These are phyloP conservation scores for Nephrotoma appendiculata DNA, from an alignment of 2,888 invertebrate genomes.

Conservation along the genomic window DNA sequence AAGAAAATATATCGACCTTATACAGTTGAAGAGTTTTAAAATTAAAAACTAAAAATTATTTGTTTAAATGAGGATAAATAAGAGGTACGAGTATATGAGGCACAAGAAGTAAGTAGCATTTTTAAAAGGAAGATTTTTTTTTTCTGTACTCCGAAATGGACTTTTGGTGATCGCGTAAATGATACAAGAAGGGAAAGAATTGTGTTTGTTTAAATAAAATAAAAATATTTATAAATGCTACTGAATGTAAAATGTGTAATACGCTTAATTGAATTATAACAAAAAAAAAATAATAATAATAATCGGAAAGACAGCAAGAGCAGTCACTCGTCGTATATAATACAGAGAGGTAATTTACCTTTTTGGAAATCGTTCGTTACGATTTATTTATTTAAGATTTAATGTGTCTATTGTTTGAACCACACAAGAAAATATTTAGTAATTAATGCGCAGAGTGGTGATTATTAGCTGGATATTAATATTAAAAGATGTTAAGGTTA, in stretches of 20 bases:
- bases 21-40: neutral
- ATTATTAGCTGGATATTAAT: neutral
- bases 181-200: neutral
- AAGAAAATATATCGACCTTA: neutral
- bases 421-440: neutral
- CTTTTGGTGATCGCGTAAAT: neutral
- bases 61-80: neutral
- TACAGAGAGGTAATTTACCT: neutral
- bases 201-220: neutral
- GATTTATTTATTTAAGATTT: neutral
- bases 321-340: neutral
- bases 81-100: neutral
- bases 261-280: neutral
- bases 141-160: neutral
- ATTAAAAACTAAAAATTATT: neutral
- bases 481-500: neutral
- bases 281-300: neutral
- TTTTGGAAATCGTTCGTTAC: neutral
- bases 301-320: neutral
- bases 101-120: neutral
- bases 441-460: neutral
- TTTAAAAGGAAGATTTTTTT: neutral
- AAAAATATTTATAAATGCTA: neutral
- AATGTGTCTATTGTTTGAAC: neutral
- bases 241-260: neutral